Evolutionary conservation across 2,797 vertebrate genomes (phyloP).

Genomic region (Huso huso): DNA sequence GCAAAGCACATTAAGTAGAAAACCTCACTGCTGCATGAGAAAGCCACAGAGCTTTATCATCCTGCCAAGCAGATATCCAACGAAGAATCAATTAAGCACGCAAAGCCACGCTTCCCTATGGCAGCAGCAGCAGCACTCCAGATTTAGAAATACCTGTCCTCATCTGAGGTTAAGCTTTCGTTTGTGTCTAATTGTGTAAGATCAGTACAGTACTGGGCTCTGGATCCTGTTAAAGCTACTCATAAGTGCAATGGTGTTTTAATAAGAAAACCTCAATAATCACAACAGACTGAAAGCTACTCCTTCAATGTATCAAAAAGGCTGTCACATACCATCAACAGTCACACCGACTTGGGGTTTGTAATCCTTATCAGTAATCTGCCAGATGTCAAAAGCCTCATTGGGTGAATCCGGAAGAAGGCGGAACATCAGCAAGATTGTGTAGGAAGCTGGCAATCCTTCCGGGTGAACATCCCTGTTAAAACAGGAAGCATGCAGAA

Average conservation of each 20-base stretch:
- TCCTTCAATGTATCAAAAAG: not conserved
- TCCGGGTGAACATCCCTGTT: slow-evolving; percentile 87
- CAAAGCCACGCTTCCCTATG: slow-evolving; percentile 13
- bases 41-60: slow-evolving; percentile 16
- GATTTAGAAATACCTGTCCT: slow-evolving; percentile 1
- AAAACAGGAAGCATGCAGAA: slow-evolving; percentile 3
- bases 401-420: slow-evolving; percentile 79
- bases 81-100: slow-evolving; percentile 14
- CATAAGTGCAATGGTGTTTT: slow-evolving; percentile 4
- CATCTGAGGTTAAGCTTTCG: not conserved
- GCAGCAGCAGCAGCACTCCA: slow-evolving; percentile 14
- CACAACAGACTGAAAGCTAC: slow-evolving; percentile 19
- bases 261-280: slow-evolving; percentile 15
- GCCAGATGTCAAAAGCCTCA: slow-evolving; percentile 91
- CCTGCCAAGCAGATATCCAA: slow-evolving; percentile 23
- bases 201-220: slow-evolving; percentile 20
- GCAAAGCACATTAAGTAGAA: slow-evolving; percentile 29
- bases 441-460: slow-evolving; percentile 79
- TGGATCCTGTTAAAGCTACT: slow-evolving; percentile 20
- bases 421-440: slow-evolving; percentile 85
- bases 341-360: slow-evolving; percentile 86
- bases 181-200: slow-evolving; percentile 21
- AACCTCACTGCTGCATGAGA: not conserved
- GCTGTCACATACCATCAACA: slow-evolving; percentile 70
- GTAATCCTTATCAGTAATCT: slow-evolving; percentile 81